Conservation (phyloP, 1,140 invertebrate species). For the Propsilocerus akamusi region DNA sequence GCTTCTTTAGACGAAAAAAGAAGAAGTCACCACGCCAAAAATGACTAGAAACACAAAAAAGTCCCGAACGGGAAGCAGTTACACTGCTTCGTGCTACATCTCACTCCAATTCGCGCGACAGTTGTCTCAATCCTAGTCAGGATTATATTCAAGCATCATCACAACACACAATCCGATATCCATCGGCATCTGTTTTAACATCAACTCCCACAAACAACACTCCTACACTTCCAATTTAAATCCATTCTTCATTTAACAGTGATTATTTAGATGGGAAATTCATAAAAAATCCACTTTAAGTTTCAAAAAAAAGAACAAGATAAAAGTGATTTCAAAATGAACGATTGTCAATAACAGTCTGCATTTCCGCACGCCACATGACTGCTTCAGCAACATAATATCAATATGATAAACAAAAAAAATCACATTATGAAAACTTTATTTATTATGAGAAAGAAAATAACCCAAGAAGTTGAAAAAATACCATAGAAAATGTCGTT, state of each 20-base stretch:
- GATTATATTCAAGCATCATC: conserved; percentile 26
- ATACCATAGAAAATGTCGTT: no score
- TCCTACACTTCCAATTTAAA: conserved; percentile 27
- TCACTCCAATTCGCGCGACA: conserved; percentile 45
- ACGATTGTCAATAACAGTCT: background rate
- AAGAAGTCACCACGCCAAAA: conserved; percentile 51
- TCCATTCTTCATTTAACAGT: no score
- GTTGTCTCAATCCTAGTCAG: conserved; percentile 31
- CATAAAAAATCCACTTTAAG: background rate
- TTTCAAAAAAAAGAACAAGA: background rate
- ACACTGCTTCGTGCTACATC: conserved; percentile 42
- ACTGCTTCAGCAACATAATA: background rate
- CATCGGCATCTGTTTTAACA: conserved; percentile 26
- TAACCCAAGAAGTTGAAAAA: no score
- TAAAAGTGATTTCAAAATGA: background rate
- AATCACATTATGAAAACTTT: no score
- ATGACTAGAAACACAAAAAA: conserved; percentile 28
- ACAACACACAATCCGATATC: conserved; percentile 26
- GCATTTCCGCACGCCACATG: background rate
- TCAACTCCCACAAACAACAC: conserved; percentile 25
- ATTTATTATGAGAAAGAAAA: no score
- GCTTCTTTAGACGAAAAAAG: conserved; percentile 93
- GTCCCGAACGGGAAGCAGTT: conserved; percentile 42
- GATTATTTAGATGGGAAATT: background rate
- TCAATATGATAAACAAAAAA: no score